Percentiles rank a stretch among this genome's conserved stretches.
Evolutionary conservation across 2,113 vertebrate genomes (phyloP).

Genomic region (Bubo blakistoni): DNA sequence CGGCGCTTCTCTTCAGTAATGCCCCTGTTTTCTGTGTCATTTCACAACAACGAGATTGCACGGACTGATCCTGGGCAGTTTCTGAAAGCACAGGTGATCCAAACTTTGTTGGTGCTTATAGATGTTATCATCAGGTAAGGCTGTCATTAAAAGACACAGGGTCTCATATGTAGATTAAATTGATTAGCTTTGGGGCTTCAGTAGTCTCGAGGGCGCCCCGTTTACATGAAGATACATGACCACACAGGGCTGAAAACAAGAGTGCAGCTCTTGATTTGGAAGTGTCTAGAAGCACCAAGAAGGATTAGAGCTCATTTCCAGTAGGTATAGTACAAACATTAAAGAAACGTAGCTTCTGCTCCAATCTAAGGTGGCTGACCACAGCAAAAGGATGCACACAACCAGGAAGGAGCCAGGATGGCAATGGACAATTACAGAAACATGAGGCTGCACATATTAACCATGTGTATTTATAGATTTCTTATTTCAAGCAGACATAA

Average conservation of each 20-base stretch:
- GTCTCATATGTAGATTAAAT: neutral
- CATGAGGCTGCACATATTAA: fast-evolving
- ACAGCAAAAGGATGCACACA: neutral
- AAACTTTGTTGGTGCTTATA: neutral
- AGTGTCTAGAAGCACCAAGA: neutral
- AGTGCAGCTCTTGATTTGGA: neutral
- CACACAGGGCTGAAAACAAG: neutral
- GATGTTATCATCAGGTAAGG: neutral
- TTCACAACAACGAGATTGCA: neutral
- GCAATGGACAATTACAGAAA: neutral
- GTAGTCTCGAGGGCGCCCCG: neutral
- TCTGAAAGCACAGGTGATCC: neutral
- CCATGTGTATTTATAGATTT: neutral
- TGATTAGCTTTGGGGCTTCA: neutral
- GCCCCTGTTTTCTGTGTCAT: neutral
- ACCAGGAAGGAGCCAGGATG: neutral
- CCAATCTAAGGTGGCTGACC: neutral
- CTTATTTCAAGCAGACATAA: neutral
- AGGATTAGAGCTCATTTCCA: neutral
- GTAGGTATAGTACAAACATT: neutral
- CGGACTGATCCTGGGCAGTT: neutral
- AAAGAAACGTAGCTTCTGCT: neutral
- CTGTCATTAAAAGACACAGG: neutral
- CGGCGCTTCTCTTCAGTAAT: neutral
- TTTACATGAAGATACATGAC: neutral